Evolutionary conservation across 2,113 vertebrate genomes (phyloP).

Genomic region (Andinoacara biseriatus): DNA sequence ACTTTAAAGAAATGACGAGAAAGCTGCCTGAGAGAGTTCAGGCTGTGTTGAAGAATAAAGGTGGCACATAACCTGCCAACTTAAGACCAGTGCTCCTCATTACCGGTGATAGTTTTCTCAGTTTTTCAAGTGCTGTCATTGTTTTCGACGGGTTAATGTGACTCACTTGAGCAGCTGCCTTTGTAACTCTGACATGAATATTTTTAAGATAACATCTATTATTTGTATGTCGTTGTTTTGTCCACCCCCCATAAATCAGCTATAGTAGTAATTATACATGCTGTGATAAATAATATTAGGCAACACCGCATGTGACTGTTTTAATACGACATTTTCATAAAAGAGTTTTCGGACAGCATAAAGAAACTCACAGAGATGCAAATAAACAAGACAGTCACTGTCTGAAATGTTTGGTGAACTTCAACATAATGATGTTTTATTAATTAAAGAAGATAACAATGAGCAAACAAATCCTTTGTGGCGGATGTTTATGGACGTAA

Average conservation of each 20-base stretch:
- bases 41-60: not conserved
- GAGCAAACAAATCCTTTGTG: not conserved
- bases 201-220: slow-evolving; percentile 3
- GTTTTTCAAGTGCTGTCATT: not conserved
- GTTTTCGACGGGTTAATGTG: not conserved
- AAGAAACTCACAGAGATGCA: not conserved
- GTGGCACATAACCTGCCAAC: not conserved
- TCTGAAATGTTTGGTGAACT: not conserved
- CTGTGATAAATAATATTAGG: not conserved
- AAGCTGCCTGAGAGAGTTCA: not conserved
- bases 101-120: not conserved
- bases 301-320: not conserved
- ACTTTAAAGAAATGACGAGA: not conserved
- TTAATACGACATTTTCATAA: slow-evolving; percentile 8
- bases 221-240: not conserved
- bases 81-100: not conserved
- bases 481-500: not conserved
- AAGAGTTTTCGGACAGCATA: not conserved
- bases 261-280: not conserved
- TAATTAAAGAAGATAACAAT: not conserved
- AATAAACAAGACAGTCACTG: not conserved
- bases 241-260: slow-evolving; percentile 11
- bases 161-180: not conserved
- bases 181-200: not conserved
- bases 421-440: not conserved